Base-by-base conservation (phyloP, 2,888 invertebrate genomes). In the Onchidella celtica region DNA sequence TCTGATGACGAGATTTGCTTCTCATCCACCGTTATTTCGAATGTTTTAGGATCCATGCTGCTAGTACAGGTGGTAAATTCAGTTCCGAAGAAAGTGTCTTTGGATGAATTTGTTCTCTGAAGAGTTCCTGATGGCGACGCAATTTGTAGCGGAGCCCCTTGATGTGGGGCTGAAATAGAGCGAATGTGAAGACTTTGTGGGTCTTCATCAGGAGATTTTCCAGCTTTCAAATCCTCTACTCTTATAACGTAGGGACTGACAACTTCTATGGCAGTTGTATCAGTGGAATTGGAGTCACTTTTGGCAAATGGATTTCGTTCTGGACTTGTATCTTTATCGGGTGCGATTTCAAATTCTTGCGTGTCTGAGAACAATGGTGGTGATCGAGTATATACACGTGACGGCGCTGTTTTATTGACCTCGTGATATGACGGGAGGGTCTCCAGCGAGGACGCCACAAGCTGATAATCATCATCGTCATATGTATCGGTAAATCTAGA, bases 121-220 rank as follows among this genome's bases (percentile, higher is more conserved):
- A 83, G 75, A 17, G 68, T 27, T 2, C 61, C 69, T 0, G 24
- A 3, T 21, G 40, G 9, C n/a, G 69, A 55, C 27, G 81, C 66
- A 24, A 32, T 38, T 27, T 59, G 47, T 0, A 77, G 55, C 17
- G 81, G 47, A 3, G 68, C 47, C 47, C 59, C 73, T 11, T 70
- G 34, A 47, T 88, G 85, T 29, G 91, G 91, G n/a, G 89, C 89
- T 11, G 91, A 91, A 27, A 88, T 83, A 34, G 90, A 90, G 40
- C 91, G 81, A 2, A 92, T 86, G 84, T 91, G 91, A 1, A 91
- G 84, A n/a, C 38, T 27, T n/a, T 59, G 72, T 14, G 82, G 32
- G 55, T 88, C 87, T 9, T 86, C 81, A 11, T 86, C 82, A 1
- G 84, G 63, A 27, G 83, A 79, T 0, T 84, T 76, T 40, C 75